These are phyloP conservation scores for Plebejus melissa DNA, from an alignment of 2,888 invertebrate genomes.

Conservation along the genomic window DNA sequence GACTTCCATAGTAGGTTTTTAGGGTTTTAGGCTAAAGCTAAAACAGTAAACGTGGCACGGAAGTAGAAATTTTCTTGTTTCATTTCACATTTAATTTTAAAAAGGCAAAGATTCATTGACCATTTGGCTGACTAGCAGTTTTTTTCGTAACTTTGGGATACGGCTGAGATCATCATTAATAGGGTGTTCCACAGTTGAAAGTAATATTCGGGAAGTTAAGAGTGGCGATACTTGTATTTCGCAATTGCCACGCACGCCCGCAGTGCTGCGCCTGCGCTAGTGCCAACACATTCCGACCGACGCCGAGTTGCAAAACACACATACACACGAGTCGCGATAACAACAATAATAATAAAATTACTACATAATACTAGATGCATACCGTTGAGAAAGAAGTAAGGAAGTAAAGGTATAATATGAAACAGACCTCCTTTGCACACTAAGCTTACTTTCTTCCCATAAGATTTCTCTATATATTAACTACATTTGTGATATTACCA, in stretches of 20 bases:
- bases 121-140: too few species aligned
- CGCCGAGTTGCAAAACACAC: constrained; percentile 38
- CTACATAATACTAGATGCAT: background rate
- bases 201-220: constrained; percentile 42
- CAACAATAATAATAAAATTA: background rate
- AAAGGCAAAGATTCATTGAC: background rate
- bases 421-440: too few species aligned
- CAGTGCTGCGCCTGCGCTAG: constrained; percentile 51
- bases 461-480: too few species aligned
- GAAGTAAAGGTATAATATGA: too few species aligned
- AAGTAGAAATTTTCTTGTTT: background rate
- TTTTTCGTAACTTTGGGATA: background rate
- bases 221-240: constrained; percentile 50
- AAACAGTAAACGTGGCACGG: background rate
- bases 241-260: constrained; percentile 50
- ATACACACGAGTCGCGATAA: background rate
- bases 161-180: background rate
- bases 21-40: background rate
- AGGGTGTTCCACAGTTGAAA: background rate
- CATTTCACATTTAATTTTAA: background rate
- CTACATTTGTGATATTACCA: too few species aligned
- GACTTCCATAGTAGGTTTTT: background rate
- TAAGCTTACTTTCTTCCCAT: too few species aligned
- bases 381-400: too few species aligned
- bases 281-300: constrained; percentile 55